A percentile compares a stretch with the other conserved stretches of the same genome.
phyloP scores from a whole-genome alignment of 2,797 vertebrate genomes.

The Megaceryle alcyon region DNA sequence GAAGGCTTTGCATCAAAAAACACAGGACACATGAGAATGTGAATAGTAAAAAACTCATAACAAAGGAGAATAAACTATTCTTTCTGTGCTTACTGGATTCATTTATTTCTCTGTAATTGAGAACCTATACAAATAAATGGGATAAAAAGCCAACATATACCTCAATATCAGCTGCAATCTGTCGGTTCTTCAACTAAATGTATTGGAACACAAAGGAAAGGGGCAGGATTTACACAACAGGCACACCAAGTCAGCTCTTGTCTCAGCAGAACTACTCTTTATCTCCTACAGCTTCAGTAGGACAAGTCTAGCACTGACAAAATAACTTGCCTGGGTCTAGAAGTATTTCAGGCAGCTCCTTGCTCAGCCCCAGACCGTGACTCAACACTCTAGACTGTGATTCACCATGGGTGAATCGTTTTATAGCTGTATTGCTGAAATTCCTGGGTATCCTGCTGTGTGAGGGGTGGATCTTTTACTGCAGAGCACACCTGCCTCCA shows the following conservation, averaged over 20 bases:
- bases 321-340: accelerated
- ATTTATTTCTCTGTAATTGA: conserved; percentile 46
- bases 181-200: not conserved
- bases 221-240: not conserved
- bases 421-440: not conserved
- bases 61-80: conserved; percentile 34
- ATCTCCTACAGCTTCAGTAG: not conserved
- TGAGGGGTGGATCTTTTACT: not conserved
- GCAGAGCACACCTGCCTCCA: not conserved
- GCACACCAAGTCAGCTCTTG: not conserved
- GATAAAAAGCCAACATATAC: not conserved
- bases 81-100: conserved; percentile 8
- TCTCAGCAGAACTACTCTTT: not conserved
- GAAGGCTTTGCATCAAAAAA: not conserved
- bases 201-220: not conserved
- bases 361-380: not conserved
- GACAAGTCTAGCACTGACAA: not conserved
- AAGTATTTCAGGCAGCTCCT: not conserved
- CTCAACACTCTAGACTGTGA: not conserved
- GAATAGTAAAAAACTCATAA: conserved; percentile 10
- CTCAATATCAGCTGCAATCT: conserved; percentile 5
- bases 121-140: conserved; percentile 15
- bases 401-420: not conserved
- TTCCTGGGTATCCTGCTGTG: not conserved
- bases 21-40: not conserved